Base-by-base conservation (phyloP, 64 coral and sea anemone genomes). In the Hydrozoanthus tunicans region DNA sequence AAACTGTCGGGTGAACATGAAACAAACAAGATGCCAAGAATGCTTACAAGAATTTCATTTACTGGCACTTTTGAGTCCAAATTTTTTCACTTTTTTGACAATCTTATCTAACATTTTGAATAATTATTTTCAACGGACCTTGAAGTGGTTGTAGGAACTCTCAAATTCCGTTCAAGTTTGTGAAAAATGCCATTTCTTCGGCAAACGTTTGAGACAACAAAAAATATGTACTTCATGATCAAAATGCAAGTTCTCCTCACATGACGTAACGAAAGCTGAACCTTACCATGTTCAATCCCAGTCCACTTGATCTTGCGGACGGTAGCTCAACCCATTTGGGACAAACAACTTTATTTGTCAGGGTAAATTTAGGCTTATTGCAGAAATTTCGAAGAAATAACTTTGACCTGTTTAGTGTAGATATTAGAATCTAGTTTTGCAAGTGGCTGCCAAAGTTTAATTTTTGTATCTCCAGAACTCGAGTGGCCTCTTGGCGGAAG, bases 231-330 rank as follows among this genome's bases (percentile, higher is more conserved):
- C 4, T 56, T 53, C 0, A 3, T 64, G 81, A 86, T 82, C 60
- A 92, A 86, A 65, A 27, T 5, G 5, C 15, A 86, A 7, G 57
- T 82, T 92, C 82, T 92, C 73, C 70, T 75, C 15, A 79, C 55
- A 56, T 17, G 60, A 5, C 53, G 15, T 25, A 58, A 67, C 62
- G 68, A 73, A 70, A 82, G 80, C 3, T 81, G n/a, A 57, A 51
- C 17, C 52, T 56, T 67, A 8, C 66, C 53, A 86, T 88, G 84
- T 61, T 88, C 68, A 43, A 20, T 58, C 84, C 84, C 83, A 92
- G 82, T 92, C 91, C 59, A 78, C 75, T 56, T 92, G 83, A 77
- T 86, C 71, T 86, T 92, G 91, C 73, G 76, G 79, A 86, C 27
- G 62, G n/a, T 15, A 79, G 82, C 60, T 86, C 57, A 82, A 60